Evolutionary conservation across 1,140 invertebrate genomes (phyloP), one percentile per base, ranked within the genome.

Genomic region (Drosophila ananassae): DNA sequence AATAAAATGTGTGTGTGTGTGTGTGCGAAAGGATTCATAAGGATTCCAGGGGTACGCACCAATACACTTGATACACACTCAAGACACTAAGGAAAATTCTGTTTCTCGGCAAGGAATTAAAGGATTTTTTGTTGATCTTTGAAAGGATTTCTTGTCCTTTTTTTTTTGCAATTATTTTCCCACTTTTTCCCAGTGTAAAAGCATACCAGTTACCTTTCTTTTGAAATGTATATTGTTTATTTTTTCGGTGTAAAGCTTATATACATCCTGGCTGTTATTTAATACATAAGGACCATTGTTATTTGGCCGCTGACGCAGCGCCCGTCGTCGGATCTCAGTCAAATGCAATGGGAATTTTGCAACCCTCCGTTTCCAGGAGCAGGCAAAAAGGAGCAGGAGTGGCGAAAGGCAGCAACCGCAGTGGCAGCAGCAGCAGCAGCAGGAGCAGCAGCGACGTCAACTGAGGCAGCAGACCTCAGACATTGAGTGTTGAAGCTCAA

Each of bases 401-500:
- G 37, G 53, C 30, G n/a, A 34, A 41, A 41, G 37, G 55, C 46
- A 37, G 76, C 50, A 74, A 71, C 73, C 50, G 61, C 66, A 76
- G 57, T 67, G 58, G 3, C 25, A 28, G 25, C 4, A 6, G 25
- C 25, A 25, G 25, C 25, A 6, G 66, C 66, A 60, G 32, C 56
- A 57, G 61, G 17, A 41, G 64, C 28, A 47, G 21, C 62, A 25
- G 63, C 17, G 41, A 30, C 41, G 25, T 5, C 41, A 22, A 50
- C 52, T 21, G 71, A n/a, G 47, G 25, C 52, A 41, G 53, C 81
- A 85, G 83, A 85, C 82, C 80, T 85, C 83, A 85, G 82, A 80
- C 81, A 76, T 79, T 77, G 82, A 85, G 82, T 89, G 82, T 89
- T 89, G 79, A 89, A 89, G 83, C 83, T 89, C 79, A 89, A 89